Evolutionary conservation across 2,113 vertebrate genomes (phyloP), one percentile per base, ranked within the genome.

Genomic region (Osmerus mordax): DNA sequence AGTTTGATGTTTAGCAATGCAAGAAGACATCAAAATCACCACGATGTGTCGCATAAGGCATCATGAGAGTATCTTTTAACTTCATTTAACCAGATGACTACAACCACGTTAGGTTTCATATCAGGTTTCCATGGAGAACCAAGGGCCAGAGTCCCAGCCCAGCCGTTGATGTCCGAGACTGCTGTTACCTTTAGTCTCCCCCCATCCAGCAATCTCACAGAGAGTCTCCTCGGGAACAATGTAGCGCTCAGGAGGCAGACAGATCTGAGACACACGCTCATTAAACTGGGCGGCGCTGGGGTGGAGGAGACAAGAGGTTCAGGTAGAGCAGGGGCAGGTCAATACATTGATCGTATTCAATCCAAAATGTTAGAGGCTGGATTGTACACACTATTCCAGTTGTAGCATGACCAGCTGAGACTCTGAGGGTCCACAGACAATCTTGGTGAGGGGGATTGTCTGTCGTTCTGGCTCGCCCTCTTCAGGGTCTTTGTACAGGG

Each of bases 131-230:
- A 68, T 25, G 16, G 63, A 41, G 18, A 29, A n/a, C 25, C 3
- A 41, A 19, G 32, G 15, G 2, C 18, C 32, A 32, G 6, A 25
- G 55, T 36, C 4, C 5, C 32, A 16, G 15, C 23, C 65, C 59
- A 63, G 61, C 18, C 19, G 64, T 36, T 61, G 52, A 15, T 28
- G 29, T 69, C 15, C 1, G 51, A 70, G 73, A 25, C 78, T 76
- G 56, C 21, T 79, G 84, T 88, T 89, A 94, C 97, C 96, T 94
- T 84, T 91, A 5, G 96, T 96, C 73, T 97, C 96, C 2, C 96
- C 95, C 96, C 96, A 99, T 70, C 97, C 97, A 0, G 97, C 94
- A 0, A 99, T 97, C 91, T 99, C 97, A 3, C 97, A 99, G 32
- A 25, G 0, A 0, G 94, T 97, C 29, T 79, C 87, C 0, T 90